Conservation (phyloP, 2,888 invertebrate genomes). For the Volucella inflata region DNA sequence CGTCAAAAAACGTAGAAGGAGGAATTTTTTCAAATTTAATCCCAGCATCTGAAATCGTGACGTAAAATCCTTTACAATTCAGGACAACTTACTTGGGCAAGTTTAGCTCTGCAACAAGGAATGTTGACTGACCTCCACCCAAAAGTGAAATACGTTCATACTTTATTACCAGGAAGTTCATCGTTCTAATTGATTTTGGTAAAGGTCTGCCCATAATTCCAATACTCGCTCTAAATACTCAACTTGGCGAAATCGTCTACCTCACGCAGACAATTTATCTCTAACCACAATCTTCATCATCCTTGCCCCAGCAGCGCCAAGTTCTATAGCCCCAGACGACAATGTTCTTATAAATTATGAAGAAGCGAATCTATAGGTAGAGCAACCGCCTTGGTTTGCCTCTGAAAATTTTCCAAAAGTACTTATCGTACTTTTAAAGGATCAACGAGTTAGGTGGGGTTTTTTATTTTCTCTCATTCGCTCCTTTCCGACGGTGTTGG, state of each 20-base stretch:
- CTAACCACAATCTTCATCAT: conserved; percentile 29
- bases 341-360: conserved; percentile 60
- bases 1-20: no score
- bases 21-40: no score
- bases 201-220: conserved; percentile 1
- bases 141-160: not conserved
- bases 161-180: conserved; percentile 11
- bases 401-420: conserved; percentile 74
- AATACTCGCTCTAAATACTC: conserved; percentile 3
- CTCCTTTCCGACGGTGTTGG: conserved; percentile 6
- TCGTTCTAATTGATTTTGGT: conserved; percentile 40
- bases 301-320: not conserved
- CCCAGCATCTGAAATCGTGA: no score
- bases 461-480: conserved; percentile 9
- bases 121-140: no score
- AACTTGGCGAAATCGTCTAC: conserved; percentile 12
- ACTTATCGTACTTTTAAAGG: conserved; percentile 75
- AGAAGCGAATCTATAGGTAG: conserved; percentile 59
- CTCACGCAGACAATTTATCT: conserved; percentile 39
- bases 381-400: conserved; percentile 49
- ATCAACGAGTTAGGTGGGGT: conserved; percentile 65
- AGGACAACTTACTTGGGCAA: no score
- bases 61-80: no score
- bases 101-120: no score
- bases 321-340: not conserved